Evolutionary conservation across 2,888 invertebrate genomes (phyloP), one percentile per base, ranked within the genome.

Genomic region (Zeuzera pyrina): DNA sequence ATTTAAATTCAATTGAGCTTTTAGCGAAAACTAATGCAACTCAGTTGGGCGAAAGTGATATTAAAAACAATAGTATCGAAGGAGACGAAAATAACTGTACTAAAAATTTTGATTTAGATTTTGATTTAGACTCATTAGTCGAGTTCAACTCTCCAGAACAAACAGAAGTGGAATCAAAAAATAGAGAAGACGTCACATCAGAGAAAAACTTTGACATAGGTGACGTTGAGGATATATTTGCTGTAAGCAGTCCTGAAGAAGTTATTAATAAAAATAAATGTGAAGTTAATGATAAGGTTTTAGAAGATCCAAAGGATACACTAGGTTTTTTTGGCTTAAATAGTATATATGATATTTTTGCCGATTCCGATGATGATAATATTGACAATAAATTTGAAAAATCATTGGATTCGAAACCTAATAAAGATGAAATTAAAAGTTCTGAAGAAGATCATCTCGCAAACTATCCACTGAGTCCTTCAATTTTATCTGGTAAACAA

Each of bases 341-440:
- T 29, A 76, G 72, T 39, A 73, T 86, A 36, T 70, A 84, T 22
- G 84, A 85, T 36, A 77, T 83, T 26, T 79, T 85, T 52, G 79
- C 62, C 14, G 69, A 72, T 47, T 65, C 61, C 15, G 61, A 70
- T 34, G 66, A 72, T 8, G n/a, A 24, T 5, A 24, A 24, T 24
- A 24, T 10, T 24, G 24, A n/a, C 24, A 24, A 10, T 24, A n/a
- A 24, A 5, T 5, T n/a, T 10, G 5, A 24, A n/a, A 8, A 24
- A n/a, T 28, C 14, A 12, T 10, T 12, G 13, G 25, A 11, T 2
- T 15, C 1, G n/a, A 12, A 14, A 12, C 14, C 15, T 10, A 13
- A 15, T 15, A 14, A n/a, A 8, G 8, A 14, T 28, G n/a, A 26
- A 26, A 13, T 26, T 3, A 26, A 26, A 7, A 11, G 5, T 25